Conservation (phyloP, 2,888 invertebrate genomes). For the Choreutis nemorana region DNA sequence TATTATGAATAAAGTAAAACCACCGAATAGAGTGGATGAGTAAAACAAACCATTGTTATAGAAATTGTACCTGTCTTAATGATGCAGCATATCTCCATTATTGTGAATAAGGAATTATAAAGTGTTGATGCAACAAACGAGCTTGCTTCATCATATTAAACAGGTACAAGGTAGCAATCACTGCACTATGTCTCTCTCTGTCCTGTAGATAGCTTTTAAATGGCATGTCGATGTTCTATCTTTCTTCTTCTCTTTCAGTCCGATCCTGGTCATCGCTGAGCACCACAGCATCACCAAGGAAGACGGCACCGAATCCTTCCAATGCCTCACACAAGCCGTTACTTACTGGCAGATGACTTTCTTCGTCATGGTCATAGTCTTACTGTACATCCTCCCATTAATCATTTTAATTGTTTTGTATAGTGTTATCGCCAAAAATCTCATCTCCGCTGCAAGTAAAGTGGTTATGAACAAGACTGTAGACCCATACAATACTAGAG, state of each 20-base stretch:
- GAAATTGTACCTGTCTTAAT: too few species aligned
- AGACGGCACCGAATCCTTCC: constrained; percentile 75
- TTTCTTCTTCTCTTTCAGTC: constrained; percentile 71
- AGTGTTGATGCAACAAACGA: too few species aligned
- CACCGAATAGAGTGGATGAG: too few species aligned
- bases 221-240: too few species aligned
- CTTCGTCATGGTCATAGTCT: constrained; percentile 79
- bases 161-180: too few species aligned
- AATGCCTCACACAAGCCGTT: constrained; percentile 82
- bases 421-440: constrained; percentile 82
- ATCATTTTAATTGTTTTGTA: constrained; percentile 82
- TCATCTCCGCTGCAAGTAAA: constrained; percentile 75
- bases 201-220: too few species aligned
- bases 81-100: too few species aligned
- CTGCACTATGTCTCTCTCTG: too few species aligned
- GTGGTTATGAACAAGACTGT: constrained; percentile 76
- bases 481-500: constrained; percentile 74
- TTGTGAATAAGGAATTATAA: too few species aligned
- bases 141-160: too few species aligned
- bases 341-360: constrained; percentile 79
- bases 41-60: too few species aligned
- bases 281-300: constrained; percentile 72
- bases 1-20: too few species aligned
- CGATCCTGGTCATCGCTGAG: constrained; percentile 79
- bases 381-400: constrained; percentile 84